Evolutionary conservation across 1,140 invertebrate species (phyloP), one percentile per base, ranked within the genome.

Genomic region (Eueides isabella): DNA sequence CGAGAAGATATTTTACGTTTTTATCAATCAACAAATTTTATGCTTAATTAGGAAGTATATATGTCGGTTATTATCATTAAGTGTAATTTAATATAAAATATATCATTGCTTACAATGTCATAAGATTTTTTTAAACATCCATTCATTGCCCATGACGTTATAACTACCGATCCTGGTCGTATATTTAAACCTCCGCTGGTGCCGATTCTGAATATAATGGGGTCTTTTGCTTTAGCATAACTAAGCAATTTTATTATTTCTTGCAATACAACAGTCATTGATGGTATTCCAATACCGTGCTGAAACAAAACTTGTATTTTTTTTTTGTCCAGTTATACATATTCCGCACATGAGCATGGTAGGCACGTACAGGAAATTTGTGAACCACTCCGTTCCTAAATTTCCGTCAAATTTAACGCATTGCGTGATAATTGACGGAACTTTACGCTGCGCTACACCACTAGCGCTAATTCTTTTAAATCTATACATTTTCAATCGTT

Each of bases 211-310:
- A 98, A 95, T 85, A 98, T 95, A 4, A 96, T 94, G 0, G 97
- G 97, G 84, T 97, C 95, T 67, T 94, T 95, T 5, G 94, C 95
- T 79, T 94, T 94, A 3, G 97, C 96, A 82, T 97, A 96, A 84
- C 95, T 94, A 84, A 98, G 93, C 14, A 98, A 86, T 87, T 98
- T 98, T 78, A 97, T 95, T 0, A 97, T 89, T 91, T 98, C 97
- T 86, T 98, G 96, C 0, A 98, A 92, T 1, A 97, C 92, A 64
- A 98, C 97, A 5, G 95, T 95, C 73, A 97, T 93, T 1, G 97
- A 98, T 2, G 97, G 95, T 35, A 96, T 95, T 6, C 97, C 97
- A 90, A 98, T 97, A 30, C 97, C 97, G 86, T 98, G 97, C 96
- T 97, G 89, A 7, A 93, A 80, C 9, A 61, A 61, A 28, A 61